Conservation (phyloP, 23 tunicate genomes). For the Botrylloides violaceus region DNA sequence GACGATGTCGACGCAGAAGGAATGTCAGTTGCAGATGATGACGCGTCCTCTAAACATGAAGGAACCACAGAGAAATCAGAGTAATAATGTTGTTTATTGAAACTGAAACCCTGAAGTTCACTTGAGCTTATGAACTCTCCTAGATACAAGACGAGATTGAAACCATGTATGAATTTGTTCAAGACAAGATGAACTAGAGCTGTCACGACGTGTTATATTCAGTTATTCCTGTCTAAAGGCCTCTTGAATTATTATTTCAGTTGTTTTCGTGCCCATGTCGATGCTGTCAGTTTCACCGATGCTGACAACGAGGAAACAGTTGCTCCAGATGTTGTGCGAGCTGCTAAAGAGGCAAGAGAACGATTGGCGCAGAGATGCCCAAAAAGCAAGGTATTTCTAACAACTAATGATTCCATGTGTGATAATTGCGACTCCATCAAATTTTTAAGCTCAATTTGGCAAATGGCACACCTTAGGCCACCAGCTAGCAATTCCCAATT, state of each 20-base stretch:
- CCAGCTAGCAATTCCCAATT: too few species aligned
- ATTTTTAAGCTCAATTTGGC: neutral
- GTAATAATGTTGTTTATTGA: neutral
- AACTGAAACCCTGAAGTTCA: too few species aligned
- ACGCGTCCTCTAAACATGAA: neutral
- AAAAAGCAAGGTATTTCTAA: constrained; percentile 11
- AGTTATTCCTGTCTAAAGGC: neutral
- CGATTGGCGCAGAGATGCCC: constrained; percentile 26
- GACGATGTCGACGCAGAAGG: neutral
- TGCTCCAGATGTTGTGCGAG: constrained; percentile 66
- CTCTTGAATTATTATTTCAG: neutral
- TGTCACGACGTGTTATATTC: neutral
- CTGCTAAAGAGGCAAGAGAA: constrained; percentile 49
- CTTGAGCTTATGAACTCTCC: too few species aligned
- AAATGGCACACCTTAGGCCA: too few species aligned
- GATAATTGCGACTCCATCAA: neutral
- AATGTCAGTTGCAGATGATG: neutral
- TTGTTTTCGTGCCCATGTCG: constrained; percentile 39
- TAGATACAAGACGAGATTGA: too few species aligned
- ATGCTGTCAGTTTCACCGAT: constrained; percentile 89
- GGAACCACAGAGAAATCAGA: neutral
- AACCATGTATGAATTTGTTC: too few species aligned
- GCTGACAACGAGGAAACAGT: constrained; percentile 82
- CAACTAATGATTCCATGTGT: neutral
- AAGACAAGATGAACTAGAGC: too few species aligned